phyloP scores from a whole-genome alignment of 2,888 invertebrate genomes.

The Leptothorax acervorum region DNA sequence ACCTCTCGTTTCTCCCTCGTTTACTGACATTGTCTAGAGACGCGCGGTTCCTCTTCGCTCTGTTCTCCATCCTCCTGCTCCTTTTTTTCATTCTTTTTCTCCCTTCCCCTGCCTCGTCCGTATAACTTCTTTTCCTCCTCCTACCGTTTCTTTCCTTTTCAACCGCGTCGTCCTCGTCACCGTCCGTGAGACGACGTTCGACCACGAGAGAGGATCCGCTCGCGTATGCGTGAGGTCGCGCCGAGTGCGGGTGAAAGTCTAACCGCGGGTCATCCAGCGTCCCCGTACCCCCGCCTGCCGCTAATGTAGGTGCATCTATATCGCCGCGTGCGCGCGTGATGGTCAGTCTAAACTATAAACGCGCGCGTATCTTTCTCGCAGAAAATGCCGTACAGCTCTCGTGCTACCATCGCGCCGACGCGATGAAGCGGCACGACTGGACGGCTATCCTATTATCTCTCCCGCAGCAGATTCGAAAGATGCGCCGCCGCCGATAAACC shows the following conservation, averaged over 20 bases:
- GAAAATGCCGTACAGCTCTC: constrained; percentile 40
- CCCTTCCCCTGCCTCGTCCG: background rate
- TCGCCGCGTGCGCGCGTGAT: constrained; percentile 53
- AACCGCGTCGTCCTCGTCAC: constrained; percentile 44
- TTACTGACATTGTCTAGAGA: constrained; percentile 67
- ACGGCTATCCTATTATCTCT: constrained; percentile 54
- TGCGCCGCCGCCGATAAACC: constrained; percentile 44
- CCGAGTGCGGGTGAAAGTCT: constrained; percentile 81
- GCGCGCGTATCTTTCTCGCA: constrained; percentile 38
- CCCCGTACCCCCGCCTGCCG: constrained; percentile 66
- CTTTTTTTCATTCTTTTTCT: constrained; percentile 12
- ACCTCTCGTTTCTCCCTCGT: constrained; percentile 56
- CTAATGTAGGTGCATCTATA: constrained; percentile 65
- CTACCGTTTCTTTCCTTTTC: background rate
- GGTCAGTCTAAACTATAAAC: constrained; percentile 67
- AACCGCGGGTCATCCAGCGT: constrained; percentile 73
- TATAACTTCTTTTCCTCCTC: background rate
- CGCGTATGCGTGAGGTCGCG: constrained; percentile 78
- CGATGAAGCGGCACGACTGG: constrained; percentile 48
- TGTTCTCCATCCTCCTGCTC: background rate
- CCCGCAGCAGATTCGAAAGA: constrained; percentile 49
- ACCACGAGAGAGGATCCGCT: constrained; percentile 56
- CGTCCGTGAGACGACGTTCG: constrained; percentile 54
- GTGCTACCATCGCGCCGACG: constrained; percentile 36
- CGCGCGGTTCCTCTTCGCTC: constrained; percentile 45